Evolutionary conservation across 2,888 invertebrate genomes (phyloP).

Genomic region (Cheilosia urbana): DNA sequence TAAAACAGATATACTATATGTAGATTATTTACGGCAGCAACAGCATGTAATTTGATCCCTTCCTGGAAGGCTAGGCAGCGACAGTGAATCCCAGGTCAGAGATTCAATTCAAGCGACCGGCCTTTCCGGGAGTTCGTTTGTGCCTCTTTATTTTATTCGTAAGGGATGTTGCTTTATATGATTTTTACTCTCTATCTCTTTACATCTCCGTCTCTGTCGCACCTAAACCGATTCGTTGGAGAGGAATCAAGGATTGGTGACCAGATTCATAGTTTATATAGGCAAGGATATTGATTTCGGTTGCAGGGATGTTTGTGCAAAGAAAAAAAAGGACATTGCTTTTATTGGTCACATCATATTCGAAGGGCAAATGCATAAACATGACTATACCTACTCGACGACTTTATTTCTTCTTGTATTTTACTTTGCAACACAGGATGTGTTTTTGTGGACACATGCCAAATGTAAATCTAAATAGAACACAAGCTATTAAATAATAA

Average conservation of each 20-base stretch:
- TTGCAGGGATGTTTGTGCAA: slow-evolving; percentile 56
- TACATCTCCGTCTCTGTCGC: slow-evolving; percentile 7
- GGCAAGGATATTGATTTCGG: slow-evolving; percentile 59
- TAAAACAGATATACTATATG: slow-evolving; percentile 62
- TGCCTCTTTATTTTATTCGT: slow-evolving; percentile 74
- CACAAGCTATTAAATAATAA: slow-evolving; percentile 24
- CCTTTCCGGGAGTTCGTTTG: slow-evolving; percentile 75
- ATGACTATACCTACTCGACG: slow-evolving; percentile 1
- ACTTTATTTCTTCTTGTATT: slow-evolving; percentile 9
- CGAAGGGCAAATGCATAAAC: slow-evolving; percentile 31
- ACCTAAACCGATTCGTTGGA: slow-evolving; percentile 10
- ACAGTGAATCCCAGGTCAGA: slow-evolving; percentile 58
- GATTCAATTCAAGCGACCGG: slow-evolving; percentile 47
- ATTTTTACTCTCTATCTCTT: background rate
- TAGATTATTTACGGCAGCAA: slow-evolving; percentile 74
- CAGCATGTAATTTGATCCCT: slow-evolving; percentile 73
- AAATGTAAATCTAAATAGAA: slow-evolving; percentile 17
- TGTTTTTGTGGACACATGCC: slow-evolving; percentile 3
- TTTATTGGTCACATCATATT: slow-evolving; percentile 63
- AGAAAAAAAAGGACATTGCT: slow-evolving; percentile 52
- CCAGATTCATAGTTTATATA: slow-evolving; percentile 38
- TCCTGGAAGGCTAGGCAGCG: slow-evolving; percentile 63
- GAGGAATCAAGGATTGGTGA: slow-evolving; percentile 28
- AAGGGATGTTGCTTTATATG: slow-evolving; percentile 66
- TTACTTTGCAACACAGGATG: slow-evolving; percentile 5